Conservation (phyloP, 2,113 vertebrate species). For the Sigmodon hispidus region DNA sequence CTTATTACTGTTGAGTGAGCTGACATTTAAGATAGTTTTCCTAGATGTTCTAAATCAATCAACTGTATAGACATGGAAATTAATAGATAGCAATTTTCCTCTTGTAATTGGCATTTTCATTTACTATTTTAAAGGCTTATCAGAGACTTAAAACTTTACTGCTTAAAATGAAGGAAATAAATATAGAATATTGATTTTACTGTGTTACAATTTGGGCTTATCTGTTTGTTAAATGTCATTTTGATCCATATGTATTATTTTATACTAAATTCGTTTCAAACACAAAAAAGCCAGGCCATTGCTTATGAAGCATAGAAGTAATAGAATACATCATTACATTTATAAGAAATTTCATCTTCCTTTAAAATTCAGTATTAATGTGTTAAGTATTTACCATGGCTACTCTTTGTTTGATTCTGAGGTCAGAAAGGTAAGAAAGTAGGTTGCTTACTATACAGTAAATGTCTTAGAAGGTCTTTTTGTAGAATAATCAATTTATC, state of each 20-base stretch:
- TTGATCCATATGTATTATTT: conserved; percentile 31
- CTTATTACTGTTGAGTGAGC: not conserved
- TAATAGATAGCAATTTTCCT: not conserved
- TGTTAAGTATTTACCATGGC: not conserved
- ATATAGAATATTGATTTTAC: not conserved
- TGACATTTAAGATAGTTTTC: not conserved
- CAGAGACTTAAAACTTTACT: not conserved
- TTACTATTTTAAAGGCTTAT: not conserved
- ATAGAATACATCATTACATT: not conserved
- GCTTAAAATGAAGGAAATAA: not conserved
- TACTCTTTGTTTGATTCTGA: not conserved
- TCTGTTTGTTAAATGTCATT: not conserved
- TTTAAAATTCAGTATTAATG: not conserved
- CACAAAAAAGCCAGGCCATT: not conserved
- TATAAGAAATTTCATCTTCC: not conserved
- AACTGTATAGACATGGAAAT: not conserved
- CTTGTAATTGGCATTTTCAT: not conserved
- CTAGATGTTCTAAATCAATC: not conserved
- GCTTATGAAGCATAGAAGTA: not conserved
- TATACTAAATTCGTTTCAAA: not conserved
- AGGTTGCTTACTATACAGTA: not conserved
- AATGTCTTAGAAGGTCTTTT: not conserved
- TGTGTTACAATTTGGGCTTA: not conserved
- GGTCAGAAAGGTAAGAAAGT: not conserved
- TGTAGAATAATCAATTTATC: not conserved